phyloP scores from a whole-genome alignment of 2,113 vertebrate species.

The Dendrocopos noguchii region DNA sequence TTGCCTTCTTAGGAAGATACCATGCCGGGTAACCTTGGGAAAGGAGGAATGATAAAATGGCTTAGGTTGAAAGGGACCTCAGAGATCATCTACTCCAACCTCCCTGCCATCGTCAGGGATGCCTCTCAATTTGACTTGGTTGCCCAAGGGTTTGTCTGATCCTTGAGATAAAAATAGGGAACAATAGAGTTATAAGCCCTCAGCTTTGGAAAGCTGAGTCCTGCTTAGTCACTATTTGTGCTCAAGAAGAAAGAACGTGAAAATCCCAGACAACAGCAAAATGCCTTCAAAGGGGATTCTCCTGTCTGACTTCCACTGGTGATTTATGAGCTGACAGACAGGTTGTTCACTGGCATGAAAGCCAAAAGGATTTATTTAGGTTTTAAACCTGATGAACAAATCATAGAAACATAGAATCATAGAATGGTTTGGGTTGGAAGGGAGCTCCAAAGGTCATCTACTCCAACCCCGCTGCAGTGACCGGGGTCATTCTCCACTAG shows the following conservation, averaged over 20 bases:
- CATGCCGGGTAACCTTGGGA: not conserved
- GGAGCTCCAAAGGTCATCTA: no score
- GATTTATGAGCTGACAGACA: not conserved
- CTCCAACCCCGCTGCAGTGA: no score
- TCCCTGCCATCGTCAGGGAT: no score
- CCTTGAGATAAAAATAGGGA: not conserved
- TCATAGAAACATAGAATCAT: no score
- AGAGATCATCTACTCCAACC: no score
- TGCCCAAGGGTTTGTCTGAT: not conserved
- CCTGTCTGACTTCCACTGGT: not conserved
- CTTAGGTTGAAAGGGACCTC: no score
- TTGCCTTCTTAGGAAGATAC: not conserved
- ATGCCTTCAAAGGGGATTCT: not conserved
- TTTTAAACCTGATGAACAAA: not conserved
- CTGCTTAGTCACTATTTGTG: not conserved
- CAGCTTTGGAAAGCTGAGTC: not conserved
- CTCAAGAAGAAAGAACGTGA: not conserved
- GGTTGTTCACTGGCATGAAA: not conserved
- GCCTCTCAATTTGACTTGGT: no score
- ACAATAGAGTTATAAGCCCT: not conserved
- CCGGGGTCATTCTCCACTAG: no score
- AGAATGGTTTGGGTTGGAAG: no score
- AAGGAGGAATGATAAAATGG: not conserved
- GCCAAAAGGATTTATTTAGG: not conserved
- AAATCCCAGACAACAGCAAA: not conserved